Base-by-base conservation (phyloP, 2,888 invertebrate genomes). In the Pristionchus japonicus region DNA sequence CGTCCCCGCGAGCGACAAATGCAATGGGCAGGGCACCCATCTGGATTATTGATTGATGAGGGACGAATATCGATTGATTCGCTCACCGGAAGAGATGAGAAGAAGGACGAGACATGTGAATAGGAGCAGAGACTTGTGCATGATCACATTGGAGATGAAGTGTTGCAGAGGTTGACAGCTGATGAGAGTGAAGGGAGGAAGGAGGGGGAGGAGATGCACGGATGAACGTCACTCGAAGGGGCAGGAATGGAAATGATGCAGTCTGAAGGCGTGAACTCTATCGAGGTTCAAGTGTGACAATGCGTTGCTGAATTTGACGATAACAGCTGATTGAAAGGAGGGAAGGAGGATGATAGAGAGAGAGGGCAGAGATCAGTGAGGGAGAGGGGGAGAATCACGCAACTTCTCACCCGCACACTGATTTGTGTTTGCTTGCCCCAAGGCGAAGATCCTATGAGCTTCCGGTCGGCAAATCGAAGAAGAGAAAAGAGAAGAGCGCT, bases 121-220 rank as follows among this genome's bases (percentile, higher is more conserved):
- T 43, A 77, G 17, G 40, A 47, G 43, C 7, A 43, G 77, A 23
- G 7, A 27, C 9, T 77, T 77, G 77, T 77, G 40, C 77, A 77
- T 77, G 77, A 43, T 47, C 37, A 77, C 77, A 77, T 77, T 77
- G 77, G 70, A 70, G 70, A 43, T n/a, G 77, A 77, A 43, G n/a
- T 67, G 67, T 67, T 43, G 77, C 77, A 77, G 47, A 43, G 43
- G 43, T 23, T n/a, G 37, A 77, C 77, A 77, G 77, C 77, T 77
- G 77, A 77, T 77, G 77, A 27, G 34, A n/a, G 43, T 7, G 31
- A 40, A 23, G 67, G 34, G 67, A 67, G 23, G 77, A 34, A 77
- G 40, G 13, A 43, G 43, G 40, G n/a, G 77, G 27, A 17, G 77
- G 77, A 37, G 43, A 43, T 1, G 17, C 15, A 15, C 17, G 9